Conservation (phyloP, 92 coral and sea anemone species). For the Phenganax subtilis region DNA sequence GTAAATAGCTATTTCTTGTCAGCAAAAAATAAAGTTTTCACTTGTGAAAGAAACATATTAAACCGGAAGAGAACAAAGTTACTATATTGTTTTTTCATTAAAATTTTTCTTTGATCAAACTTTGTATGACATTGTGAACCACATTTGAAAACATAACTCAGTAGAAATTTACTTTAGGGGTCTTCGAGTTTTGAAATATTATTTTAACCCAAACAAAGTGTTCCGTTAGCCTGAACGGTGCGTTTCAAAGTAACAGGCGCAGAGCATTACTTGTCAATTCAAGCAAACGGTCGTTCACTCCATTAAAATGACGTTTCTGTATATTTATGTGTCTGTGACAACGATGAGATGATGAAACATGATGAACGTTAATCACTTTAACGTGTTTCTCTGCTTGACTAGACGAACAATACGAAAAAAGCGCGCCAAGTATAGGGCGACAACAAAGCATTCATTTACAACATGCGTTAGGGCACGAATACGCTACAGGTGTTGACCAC, state of each 20-base stretch:
- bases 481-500: slow-evolving; percentile 31
- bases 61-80: no score
- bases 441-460: slow-evolving; percentile 25
- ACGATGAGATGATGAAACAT: slow-evolving; percentile 12
- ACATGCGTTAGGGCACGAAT: slow-evolving; percentile 39
- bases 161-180: no score
- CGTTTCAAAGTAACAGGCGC: background rate
- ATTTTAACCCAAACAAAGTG: no score
- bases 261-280: background rate
- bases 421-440: slow-evolving; percentile 11
- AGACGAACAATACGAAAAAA: slow-evolving; percentile 12
- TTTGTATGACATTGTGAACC: no score
- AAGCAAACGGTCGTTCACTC: background rate
- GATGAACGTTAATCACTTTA: slow-evolving; percentile 27
- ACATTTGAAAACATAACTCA: no score
- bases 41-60: no score
- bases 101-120: no score
- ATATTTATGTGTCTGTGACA: background rate
- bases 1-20: no score
- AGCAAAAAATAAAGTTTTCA: no score
- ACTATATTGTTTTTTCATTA: no score
- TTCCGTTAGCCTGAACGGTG: no score
- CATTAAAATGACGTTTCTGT: slow-evolving; percentile 7
- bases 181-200: no score
- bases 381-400: slow-evolving; percentile 33